Conservation (phyloP, 2,888 invertebrate genomes). For the Tachina grossa region DNA sequence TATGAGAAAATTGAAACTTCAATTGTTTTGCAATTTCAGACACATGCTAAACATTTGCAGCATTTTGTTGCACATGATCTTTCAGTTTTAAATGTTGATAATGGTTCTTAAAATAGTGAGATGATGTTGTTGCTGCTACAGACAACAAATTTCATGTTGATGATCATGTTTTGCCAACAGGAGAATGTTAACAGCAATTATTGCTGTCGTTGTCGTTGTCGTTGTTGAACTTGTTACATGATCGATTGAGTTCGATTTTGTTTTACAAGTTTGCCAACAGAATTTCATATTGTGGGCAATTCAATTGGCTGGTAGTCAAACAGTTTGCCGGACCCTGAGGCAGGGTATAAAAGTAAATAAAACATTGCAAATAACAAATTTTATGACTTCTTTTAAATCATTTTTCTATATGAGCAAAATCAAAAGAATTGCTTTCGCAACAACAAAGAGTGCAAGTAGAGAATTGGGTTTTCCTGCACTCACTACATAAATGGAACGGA, state of each 20-base stretch:
- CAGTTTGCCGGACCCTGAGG: background rate
- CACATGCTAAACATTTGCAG: conserved; percentile 29
- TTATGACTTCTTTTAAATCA: no score
- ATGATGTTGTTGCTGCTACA: conserved; percentile 5
- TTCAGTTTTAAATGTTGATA: conserved; percentile 24
- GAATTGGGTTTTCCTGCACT: no score
- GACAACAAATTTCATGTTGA: conserved; percentile 8
- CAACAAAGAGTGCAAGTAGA: no score
- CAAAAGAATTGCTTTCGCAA: no score
- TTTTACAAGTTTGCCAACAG: conserved; percentile 34
- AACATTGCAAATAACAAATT: no score
- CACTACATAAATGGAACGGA: no score
- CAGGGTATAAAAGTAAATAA: no score
- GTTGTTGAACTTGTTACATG: conserved; percentile 31
- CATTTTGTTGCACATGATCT: conserved; percentile 36
- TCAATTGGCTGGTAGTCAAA: background rate
- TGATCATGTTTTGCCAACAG: conserved; percentile 28
- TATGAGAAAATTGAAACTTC: conserved; percentile 39
- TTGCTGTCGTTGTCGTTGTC: conserved; percentile 14
- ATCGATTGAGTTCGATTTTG: conserved; percentile 59
- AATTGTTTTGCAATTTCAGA: conserved; percentile 30
- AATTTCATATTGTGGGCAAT: background rate
- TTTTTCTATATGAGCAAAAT: no score
- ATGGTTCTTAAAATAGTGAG: background rate
- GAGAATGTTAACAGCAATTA: conserved; percentile 55